Base-by-base conservation (phyloP, 23 tunicate genomes). In the Pegea sp. region DNA sequence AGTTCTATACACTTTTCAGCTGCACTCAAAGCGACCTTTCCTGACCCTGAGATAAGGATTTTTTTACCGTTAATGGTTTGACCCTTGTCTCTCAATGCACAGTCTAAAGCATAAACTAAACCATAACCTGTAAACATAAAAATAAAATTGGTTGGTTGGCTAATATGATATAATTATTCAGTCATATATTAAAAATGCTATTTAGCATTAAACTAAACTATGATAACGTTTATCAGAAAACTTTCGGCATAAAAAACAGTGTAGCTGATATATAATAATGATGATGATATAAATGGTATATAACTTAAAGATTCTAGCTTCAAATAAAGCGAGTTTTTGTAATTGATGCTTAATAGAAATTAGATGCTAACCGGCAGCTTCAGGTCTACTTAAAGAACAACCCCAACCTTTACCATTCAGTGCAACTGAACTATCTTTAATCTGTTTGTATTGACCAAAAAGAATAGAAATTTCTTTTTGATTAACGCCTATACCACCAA, bases 401-500 rank as follows among this genome's bases (percentile, higher is more conserved):
- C 55, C 55, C 20, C 21, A 50, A 7, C 55, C 55, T 24, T 50
- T 50, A 7, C 55, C 55, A 7, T 22, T 50, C 20, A 50, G 55
- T 11, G 24, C 55, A 22, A n/a, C 19, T 6, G 5, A n/a, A 24
- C 20, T 7, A 24, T n/a, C 21, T 22, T 22, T 50, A 6, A 50
- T 11, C 6, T 24, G 13, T n/a, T 50, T 50, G 55, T 50, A 50
- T 50, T 50, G 55, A 11, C 55, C 55, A n/a, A 50, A 50, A 7
- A 50, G 13, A 24, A 8, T n/a, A 7, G 24, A 22, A 24, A 50
- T 50, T n/a, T 50, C 55, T 7, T 24, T 22, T 7, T 7, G 24
- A n/a, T 24, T 24, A n/a, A 50, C 55, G 5, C 55, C 55, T n/a
- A 50, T 50, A n/a, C 22, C 55, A n/a, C 55, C 55, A 24, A 24